phyloP scores from a whole-genome alignment of 1,140 invertebrate species.

The Drosophila pruinosa region DNA sequence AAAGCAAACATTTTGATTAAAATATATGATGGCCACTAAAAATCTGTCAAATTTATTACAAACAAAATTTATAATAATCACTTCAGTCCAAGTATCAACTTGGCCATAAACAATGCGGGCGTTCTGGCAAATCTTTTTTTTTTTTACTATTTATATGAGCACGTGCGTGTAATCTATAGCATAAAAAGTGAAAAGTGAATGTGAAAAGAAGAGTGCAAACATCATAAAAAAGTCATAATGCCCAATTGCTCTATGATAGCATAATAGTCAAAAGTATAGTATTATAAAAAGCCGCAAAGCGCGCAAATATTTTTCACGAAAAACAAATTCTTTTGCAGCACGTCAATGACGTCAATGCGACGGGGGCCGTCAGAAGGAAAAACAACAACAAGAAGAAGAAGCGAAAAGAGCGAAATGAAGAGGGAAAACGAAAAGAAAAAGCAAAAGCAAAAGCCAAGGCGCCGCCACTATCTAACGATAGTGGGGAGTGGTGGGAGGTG shows the following conservation, averaged over 20 bases:
- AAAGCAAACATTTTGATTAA: too few relatives aligned
- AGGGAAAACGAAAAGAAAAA: conserved; percentile 2
- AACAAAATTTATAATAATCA: too few relatives aligned
- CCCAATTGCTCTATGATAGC: conserved; percentile 18
- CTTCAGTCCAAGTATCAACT: too few relatives aligned
- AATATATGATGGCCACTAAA: too few relatives aligned
- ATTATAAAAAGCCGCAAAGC: conserved; percentile 42
- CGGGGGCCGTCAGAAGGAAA: conserved; percentile 57
- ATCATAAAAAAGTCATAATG: conserved; percentile 15
- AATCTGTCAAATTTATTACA: too few relatives aligned
- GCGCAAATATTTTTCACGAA: conserved; percentile 75
- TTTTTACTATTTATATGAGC: background rate
- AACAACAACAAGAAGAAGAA: conserved; percentile 25
- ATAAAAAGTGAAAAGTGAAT: background rate
- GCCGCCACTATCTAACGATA: conserved; percentile 17
- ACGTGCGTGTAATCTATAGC: background rate
- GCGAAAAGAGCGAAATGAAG: conserved; percentile 31
- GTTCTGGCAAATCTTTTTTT: too few relatives aligned
- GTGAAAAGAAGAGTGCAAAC: background rate
- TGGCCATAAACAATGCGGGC: too few relatives aligned
- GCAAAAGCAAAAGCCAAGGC: conserved; percentile 23
- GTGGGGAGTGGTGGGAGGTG: background rate
- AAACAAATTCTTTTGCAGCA: conserved; percentile 76
- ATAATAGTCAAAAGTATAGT: conserved; percentile 8
- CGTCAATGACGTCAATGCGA: conserved; percentile 77